Evolutionary conservation across 2,797 vertebrate species (phyloP), one percentile per base, ranked within the genome.

Genomic region (Scolopax rusticola): DNA sequence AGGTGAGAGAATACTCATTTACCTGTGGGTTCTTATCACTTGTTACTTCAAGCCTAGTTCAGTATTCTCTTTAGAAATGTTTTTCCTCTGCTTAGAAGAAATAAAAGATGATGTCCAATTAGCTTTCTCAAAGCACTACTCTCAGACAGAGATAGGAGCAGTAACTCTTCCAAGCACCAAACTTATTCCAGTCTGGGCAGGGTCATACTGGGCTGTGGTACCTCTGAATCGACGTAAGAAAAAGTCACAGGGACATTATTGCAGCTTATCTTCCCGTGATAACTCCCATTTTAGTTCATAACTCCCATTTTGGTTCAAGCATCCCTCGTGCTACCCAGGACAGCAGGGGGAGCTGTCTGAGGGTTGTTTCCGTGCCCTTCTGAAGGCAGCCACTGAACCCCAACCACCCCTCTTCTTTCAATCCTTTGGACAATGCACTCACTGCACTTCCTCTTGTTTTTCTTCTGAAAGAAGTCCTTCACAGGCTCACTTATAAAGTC

Each of bases 341-440:
- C 14, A 85, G 13, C 14, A 21, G 21, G 3, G 5, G 3, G 51
- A 75, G 17, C 33, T 50, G 12, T 12, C 10, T 32, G 11, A 56
- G 6, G 8, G 57, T 15, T 63, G 53, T 20, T 79, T 65, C 63
- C 56, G 5, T 5, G 4, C 30, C 27, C 11, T 59, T 61, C 53
- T 65, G 21, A 59, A 76, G 11, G 11, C 47, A 81, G 5, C 3
- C 9, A 28, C 33, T 28, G 4, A 38, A 15, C 20, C 38, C 5
- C 25, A 68, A 0, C 25, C 18, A 5, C 5, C 6, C 15, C 25
- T 61, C 8, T 43, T 43, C 10, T 53, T 63, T 67, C 33, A 59
- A 4, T 24, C 14, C n/a, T 78, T 57, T 15, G 28, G 28, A 11
- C 9, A 36, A 1, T 3, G 1, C 5, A 12, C 5, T 60, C 12